Base-by-base conservation (phyloP, 2,113 vertebrate genomes). In the Oostethus manadensis region DNA sequence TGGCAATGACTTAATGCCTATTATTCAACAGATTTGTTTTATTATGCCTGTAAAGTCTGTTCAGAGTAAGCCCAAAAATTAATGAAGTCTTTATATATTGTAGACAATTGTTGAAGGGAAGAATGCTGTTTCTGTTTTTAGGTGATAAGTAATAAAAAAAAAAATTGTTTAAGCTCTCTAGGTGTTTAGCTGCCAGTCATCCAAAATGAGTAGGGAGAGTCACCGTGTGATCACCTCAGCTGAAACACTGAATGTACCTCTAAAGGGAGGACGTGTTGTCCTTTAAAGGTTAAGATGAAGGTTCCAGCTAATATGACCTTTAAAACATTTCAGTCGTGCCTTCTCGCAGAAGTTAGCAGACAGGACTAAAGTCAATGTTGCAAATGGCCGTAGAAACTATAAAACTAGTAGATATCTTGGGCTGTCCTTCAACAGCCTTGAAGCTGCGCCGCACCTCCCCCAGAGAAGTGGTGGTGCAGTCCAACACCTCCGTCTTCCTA, bases 401-500 rank as follows among this genome's bases (percentile, higher is more conserved):
- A 14, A 42, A 42, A 42, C 38, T 4, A 42, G 38, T 3, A 42
- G 6, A 2, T 20, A 29, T 33, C 23, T 72, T 1, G 59, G 16
- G 67, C 42, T 69, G 29, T 51, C 48, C 21, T 47, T 5, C 18
- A 4, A 1, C 79, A 89, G 88, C 81, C 56, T 71, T 84, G 51
- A 91, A 89, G 71, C 78, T 57, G 46, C 87, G 68, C 35, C 79
- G 74, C 23, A 90, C 78, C 17, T 74, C 84, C 1, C 88, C 90
- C 10, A 87, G 72, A 54, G 87, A 88, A 29, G 87, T 93, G 57
- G 7, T 81, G 4, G 79, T 92, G 17, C 83, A 81, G n/a, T 81
- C 71, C n/a, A 88, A 89, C 35, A 86, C 85, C 18, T 77, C 88
- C 0, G 50, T 93, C 53, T 88, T 90, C 13, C 79, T 93, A 2